phyloP scores from a whole-genome alignment of 1,140 invertebrate species.

The Alviniconcha marisindica region DNA sequence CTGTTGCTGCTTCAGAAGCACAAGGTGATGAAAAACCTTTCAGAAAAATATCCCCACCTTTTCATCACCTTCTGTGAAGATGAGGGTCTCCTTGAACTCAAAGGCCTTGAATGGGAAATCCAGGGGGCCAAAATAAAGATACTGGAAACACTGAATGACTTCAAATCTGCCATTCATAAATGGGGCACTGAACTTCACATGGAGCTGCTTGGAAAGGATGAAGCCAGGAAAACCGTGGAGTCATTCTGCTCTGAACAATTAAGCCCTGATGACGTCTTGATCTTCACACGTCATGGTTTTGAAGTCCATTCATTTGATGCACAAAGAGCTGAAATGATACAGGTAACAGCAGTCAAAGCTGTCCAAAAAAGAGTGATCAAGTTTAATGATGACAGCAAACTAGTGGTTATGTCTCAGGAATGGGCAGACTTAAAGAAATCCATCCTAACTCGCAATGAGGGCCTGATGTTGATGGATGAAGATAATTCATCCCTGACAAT shows the following conservation, averaged over 20 bases:
- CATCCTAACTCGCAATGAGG: background rate
- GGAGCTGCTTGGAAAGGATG: background rate
- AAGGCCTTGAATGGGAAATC: background rate
- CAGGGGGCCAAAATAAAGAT: background rate
- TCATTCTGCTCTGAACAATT: background rate
- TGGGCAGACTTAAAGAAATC: conserved; percentile 21
- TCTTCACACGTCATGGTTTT: background rate
- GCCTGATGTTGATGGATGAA: conserved; percentile 16
- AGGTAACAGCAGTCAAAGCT: background rate
- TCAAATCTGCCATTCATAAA: background rate
- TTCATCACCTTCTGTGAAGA: background rate
- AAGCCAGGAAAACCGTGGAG: background rate
- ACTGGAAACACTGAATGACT: background rate
- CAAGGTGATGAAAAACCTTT: background rate
- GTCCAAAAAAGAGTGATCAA: conserved; percentile 24
- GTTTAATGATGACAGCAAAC: background rate
- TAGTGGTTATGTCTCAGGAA: background rate
- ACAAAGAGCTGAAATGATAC: conserved; percentile 11
- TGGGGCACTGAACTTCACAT: background rate
- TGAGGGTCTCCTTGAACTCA: background rate
- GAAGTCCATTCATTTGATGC: conserved; percentile 20
- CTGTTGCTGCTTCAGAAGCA: conserved; percentile 17
- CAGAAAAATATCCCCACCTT: conserved; percentile 1
- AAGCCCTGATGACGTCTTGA: background rate
- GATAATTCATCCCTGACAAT: background rate